phyloP scores from a whole-genome alignment of 2,888 invertebrate genomes.

The Lycophotia porphyrea region DNA sequence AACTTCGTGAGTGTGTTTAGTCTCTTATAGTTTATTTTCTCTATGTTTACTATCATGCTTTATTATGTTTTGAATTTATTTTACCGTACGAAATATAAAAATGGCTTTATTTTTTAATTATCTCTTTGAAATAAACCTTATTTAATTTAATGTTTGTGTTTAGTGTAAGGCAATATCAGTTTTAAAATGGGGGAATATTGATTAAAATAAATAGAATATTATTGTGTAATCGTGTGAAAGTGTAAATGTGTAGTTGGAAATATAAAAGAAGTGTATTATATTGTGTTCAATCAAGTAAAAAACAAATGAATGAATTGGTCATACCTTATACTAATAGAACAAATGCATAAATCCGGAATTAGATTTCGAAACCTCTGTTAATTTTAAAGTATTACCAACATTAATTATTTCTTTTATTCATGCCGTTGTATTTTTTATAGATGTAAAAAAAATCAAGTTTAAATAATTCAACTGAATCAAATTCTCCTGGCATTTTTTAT shows the following conservation, averaged over 20 bases:
- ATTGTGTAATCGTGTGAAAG: conserved; percentile 25
- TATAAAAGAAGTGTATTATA: background rate
- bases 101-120: background rate
- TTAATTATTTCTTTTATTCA: background rate
- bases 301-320: too few relatives aligned
- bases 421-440: too few relatives aligned
- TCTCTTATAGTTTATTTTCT: conserved; percentile 72
- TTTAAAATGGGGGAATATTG: background rate
- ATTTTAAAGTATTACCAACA: background rate
- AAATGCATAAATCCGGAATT: background rate
- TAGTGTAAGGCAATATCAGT: conserved; percentile 43
- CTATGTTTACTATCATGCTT: conserved; percentile 75
- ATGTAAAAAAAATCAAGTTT: too few relatives aligned
- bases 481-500: too few relatives aligned
- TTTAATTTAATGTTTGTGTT: conserved; percentile 12
- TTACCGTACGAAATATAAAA: background rate
- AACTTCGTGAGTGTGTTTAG: conserved; percentile 86
- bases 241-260: conserved; percentile 24
- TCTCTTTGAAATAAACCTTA: background rate
- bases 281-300: too few relatives aligned
- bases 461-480: too few relatives aligned
- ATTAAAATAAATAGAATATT: conserved; percentile 27
- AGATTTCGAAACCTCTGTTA: background rate
- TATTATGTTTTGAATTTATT: conserved; percentile 1
- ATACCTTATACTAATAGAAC: background rate